phyloP scores from a whole-genome alignment of 2,797 vertebrate species.

The Lutjanus campechanus region DNA sequence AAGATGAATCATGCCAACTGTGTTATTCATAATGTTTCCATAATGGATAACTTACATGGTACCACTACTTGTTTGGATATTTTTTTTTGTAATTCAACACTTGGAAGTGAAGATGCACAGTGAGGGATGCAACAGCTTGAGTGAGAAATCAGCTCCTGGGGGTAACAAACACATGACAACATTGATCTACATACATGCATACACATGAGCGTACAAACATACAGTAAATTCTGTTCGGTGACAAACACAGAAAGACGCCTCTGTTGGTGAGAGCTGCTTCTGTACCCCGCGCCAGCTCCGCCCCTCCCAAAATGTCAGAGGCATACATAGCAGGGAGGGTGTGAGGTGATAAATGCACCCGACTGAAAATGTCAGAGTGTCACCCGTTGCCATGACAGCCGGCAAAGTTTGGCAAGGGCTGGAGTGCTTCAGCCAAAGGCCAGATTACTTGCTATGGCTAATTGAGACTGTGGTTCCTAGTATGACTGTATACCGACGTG shows the following conservation, averaged over 20 bases:
- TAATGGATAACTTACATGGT: slow-evolving; percentile 50
- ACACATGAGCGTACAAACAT: slow-evolving; percentile 32
- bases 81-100: slow-evolving; percentile 10
- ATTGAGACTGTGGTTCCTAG: slow-evolving; percentile 67
- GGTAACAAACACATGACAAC: slow-evolving; percentile 38
- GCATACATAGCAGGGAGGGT: slow-evolving; percentile 63
- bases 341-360: slow-evolving; percentile 75
- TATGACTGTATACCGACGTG: slow-evolving; percentile 19
- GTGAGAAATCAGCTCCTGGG: slow-evolving; percentile 42
- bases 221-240: slow-evolving; percentile 22
- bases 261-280: slow-evolving; percentile 20
- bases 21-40: slow-evolving; percentile 63
- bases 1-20: slow-evolving; percentile 60
- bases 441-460: slow-evolving; percentile 75
- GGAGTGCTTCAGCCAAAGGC: slow-evolving; percentile 78
- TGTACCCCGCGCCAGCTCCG: slow-evolving; percentile 48
- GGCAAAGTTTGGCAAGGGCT: slow-evolving; percentile 78
- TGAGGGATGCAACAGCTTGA: slow-evolving; percentile 28
- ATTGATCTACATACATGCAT: slow-evolving; percentile 37
- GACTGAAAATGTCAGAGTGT: slow-evolving; percentile 83
- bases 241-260: slow-evolving; percentile 14
- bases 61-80: slow-evolving; percentile 22
- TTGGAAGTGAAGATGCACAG: slow-evolving; percentile 21
- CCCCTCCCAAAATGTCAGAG: slow-evolving; percentile 82
- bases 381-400: slow-evolving; percentile 82